phyloP scores from a whole-genome alignment of 2,113 vertebrate species.

The Phrynosoma platyrhinos region DNA sequence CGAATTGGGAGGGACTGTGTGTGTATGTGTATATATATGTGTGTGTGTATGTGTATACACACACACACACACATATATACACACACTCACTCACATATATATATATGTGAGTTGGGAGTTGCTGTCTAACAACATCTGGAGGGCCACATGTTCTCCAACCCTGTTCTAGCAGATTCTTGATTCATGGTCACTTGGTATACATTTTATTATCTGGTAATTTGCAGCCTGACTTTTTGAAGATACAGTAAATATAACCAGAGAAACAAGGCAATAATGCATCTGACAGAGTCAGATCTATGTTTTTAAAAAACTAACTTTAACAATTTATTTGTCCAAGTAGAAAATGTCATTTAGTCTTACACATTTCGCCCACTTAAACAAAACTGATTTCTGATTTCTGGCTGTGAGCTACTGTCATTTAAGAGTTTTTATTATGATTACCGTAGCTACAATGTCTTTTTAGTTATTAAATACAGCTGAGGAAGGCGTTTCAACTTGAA shows the following conservation, averaged over 20 bases:
- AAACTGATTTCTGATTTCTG: background rate
- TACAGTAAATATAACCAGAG: too few species aligned
- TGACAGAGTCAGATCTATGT: background rate
- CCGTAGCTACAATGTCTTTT: background rate
- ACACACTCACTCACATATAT: too few species aligned
- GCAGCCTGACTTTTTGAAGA: constrained; percentile 7
- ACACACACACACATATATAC: too few species aligned
- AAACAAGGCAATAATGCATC: background rate
- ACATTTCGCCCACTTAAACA: background rate
- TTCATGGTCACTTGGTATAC: background rate
- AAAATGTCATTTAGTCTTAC: background rate
- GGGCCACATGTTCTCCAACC: background rate
- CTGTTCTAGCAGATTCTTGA: background rate
- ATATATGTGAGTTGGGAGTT: background rate
- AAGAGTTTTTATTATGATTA: background rate
- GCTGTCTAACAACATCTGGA: too few species aligned
- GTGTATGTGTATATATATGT: too few species aligned
- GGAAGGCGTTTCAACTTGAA: constrained; percentile 14
- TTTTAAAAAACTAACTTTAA: background rate
- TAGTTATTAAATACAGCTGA: background rate
- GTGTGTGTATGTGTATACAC: background rate
- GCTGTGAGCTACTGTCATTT: background rate
- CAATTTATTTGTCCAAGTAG: background rate
- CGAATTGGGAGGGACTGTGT: too few species aligned
- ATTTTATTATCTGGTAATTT: background rate